Conservation (phyloP, 2,888 invertebrate genomes). For the Drosophila robusta region DNA sequence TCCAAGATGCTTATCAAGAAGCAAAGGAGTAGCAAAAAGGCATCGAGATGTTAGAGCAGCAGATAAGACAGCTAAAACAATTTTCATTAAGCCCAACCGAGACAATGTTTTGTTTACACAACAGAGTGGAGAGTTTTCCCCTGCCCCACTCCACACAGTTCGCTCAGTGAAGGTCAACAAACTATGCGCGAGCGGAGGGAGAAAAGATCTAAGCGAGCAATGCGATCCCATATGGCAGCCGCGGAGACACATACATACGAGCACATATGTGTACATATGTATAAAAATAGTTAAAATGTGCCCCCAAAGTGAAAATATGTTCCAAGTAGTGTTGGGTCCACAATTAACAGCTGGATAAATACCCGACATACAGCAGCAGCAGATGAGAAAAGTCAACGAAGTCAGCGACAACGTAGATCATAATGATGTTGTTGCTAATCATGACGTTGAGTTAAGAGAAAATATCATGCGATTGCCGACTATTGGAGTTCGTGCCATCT, state of each 20-base stretch:
- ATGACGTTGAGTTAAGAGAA: constrained; percentile 21
- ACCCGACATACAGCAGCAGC: constrained; percentile 18
- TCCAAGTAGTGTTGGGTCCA: constrained; percentile 29
- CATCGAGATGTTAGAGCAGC: neutral
- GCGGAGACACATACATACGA: constrained; percentile 1
- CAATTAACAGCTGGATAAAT: constrained; percentile 78
- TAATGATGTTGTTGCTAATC: constrained; percentile 21
- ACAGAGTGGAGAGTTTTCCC: constrained; percentile 20
- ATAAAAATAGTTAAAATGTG: constrained; percentile 59
- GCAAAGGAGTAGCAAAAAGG: constrained; percentile 2
- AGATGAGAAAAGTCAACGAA: constrained; percentile 55
- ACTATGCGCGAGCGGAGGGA: constrained; percentile 41
- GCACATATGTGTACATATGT: constrained; percentile 9
- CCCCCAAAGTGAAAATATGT: constrained; percentile 31
- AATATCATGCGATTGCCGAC: constrained; percentile 34
- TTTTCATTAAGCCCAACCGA: constrained; percentile 13
- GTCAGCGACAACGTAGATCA: constrained; percentile 14
- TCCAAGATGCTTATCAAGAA: constrained; percentile 24
- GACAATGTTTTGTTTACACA: constrained; percentile 59
- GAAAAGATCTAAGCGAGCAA: constrained; percentile 18
- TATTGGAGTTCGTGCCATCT: constrained; percentile 31
- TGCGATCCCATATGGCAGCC: constrained; percentile 41
- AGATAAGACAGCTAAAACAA: constrained; percentile 36
- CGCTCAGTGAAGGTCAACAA: constrained; percentile 69
- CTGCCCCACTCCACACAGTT: constrained; percentile 3